Base-by-base conservation (phyloP, 2,888 invertebrate genomes). In the Kuschelorhynchus macadamiae region DNA sequence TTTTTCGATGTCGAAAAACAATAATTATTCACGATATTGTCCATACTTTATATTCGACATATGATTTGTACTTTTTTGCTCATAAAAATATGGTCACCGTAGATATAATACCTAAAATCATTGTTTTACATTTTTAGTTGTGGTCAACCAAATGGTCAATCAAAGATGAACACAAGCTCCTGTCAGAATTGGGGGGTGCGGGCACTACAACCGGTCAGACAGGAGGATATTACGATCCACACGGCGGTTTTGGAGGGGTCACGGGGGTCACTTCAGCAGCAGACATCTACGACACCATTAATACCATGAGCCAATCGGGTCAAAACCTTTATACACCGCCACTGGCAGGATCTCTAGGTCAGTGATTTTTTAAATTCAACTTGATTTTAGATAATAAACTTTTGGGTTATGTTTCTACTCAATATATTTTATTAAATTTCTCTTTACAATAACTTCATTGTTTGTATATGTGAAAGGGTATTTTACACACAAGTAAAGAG, bases 71-170 rank as follows among this genome's bases (percentile, higher is more conserved):
- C n/a, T n/a, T n/a, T n/a, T n/a, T n/a, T n/a, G n/a, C n/a, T n/a
- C n/a, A n/a, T n/a, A n/a, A n/a, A n/a, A n/a, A n/a, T n/a, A n/a
- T n/a, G n/a, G n/a, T n/a, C n/a, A n/a, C n/a, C n/a, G n/a, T n/a
- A n/a, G n/a, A n/a, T n/a, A n/a, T n/a, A n/a, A n/a, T n/a, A n/a
- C n/a, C n/a, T n/a, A n/a, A n/a, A n/a, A n/a, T n/a, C n/a, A n/a
- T n/a, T n/a, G n/a, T n/a, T n/a, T n/a, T n/a, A n/a, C n/a, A n/a
- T n/a, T n/a, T n/a, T n/a, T 86, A 92, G 92, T 87, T 92, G 72
- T 94, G 94, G 88, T 92, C 95, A 72, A 89, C 90, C 71, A 95
- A 95, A 86, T 95, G 95, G 95, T 93, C 92, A 84, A 91, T 95
- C 80, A 95, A 95, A 84, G 95, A 95, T 83, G 94, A 95, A 81